Percentiles rank a stretch among this genome's conserved stretches.
Conservation (phyloP, 2,113 vertebrate genomes). For the Psilopogon haemacephalus region DNA sequence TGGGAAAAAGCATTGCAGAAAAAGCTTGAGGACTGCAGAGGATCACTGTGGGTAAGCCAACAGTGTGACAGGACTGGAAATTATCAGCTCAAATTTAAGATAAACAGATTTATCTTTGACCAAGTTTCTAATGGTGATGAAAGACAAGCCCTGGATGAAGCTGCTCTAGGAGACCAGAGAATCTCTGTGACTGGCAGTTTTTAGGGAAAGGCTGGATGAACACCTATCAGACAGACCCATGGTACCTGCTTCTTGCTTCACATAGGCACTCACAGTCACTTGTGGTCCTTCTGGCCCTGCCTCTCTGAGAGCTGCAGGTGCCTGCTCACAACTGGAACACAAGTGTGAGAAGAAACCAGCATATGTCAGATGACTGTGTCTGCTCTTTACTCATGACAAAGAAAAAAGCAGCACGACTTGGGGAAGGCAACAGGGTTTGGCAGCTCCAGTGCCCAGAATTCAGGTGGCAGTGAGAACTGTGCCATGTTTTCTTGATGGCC, state of each 20-base stretch:
- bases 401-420: background rate
- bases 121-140: background rate
- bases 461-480: background rate
- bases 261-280: fast-evolving
- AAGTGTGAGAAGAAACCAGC: background rate
- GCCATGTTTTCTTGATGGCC: background rate
- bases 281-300: background rate
- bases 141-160: background rate
- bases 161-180: background rate
- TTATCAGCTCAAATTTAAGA: background rate
- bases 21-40: background rate
- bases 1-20: background rate
- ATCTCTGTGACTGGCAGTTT: background rate
- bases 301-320: background rate
- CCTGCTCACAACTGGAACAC: background rate
- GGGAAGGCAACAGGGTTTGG: background rate
- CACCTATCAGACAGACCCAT: background rate
- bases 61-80: background rate
- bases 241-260: background rate
- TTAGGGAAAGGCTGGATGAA: background rate
- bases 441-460: fast-evolving
- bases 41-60: background rate
- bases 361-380: fast-evolving
- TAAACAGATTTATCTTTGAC: background rate
- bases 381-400: background rate